phyloP scores from a whole-genome alignment of 2,113 vertebrate genomes.

The Xiphophorus maculatus region DNA sequence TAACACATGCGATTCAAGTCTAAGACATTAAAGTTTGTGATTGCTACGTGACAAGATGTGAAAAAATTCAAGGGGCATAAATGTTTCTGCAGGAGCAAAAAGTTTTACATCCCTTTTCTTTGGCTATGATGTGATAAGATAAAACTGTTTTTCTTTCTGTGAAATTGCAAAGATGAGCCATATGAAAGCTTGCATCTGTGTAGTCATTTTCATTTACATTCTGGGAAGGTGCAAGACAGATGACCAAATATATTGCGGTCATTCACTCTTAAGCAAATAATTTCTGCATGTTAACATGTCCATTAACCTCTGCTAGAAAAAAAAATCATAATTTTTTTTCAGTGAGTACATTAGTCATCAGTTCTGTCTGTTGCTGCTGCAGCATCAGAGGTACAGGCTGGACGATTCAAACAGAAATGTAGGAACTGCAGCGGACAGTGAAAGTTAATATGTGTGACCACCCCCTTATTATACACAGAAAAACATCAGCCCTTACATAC shows the following conservation, averaged over 20 bases:
- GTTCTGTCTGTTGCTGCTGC: constrained; percentile 75
- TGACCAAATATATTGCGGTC: constrained; percentile 93
- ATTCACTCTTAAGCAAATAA: constrained; percentile 97
- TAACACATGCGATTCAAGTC: too few relatives aligned
- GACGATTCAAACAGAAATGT: constrained; percentile 13
- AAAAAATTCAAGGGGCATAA: too few relatives aligned
- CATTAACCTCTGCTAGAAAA: constrained; percentile 89
- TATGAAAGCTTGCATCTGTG: constrained; percentile 22
- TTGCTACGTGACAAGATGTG: too few relatives aligned
- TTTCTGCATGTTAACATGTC: constrained; percentile 93
- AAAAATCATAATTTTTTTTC: constrained; percentile 93
- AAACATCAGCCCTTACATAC: constrained; percentile 44
- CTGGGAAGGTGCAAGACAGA: constrained; percentile 69
- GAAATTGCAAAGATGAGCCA: constrained; percentile 14
- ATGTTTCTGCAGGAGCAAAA: too few relatives aligned
- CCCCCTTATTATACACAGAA: constrained; percentile 32
- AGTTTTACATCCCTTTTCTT: too few relatives aligned
- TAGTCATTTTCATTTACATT: constrained; percentile 60
- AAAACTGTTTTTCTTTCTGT: background rate
- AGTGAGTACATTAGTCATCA: constrained; percentile 93
- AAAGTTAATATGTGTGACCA: constrained; percentile 16
- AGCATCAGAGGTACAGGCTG: constrained; percentile 36
- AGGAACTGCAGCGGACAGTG: constrained; percentile 9
- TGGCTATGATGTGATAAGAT: background rate
- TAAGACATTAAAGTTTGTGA: too few relatives aligned